phyloP scores from a whole-genome alignment of 2,888 invertebrate species.

The Tridacna gigas region DNA sequence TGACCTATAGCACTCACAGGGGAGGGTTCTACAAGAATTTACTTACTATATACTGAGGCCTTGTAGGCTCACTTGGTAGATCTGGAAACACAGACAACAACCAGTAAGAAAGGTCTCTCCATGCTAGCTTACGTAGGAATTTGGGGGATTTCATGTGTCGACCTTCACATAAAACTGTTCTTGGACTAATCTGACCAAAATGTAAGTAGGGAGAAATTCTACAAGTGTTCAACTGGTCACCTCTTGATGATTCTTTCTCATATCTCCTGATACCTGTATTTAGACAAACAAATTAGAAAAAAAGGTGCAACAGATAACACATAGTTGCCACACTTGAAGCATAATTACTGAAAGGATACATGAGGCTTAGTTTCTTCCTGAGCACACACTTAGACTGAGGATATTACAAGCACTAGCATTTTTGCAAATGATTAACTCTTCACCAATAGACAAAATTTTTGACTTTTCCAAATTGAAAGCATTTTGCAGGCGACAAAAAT shows the following conservation, averaged over 20 bases:
- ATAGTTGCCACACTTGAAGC: too few relatives aligned
- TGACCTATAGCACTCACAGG: too few relatives aligned
- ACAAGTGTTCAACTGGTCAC: constrained; percentile 69
- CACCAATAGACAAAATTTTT: too few relatives aligned
- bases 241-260: constrained; percentile 72
- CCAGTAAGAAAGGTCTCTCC: constrained; percentile 74
- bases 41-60: constrained; percentile 70
- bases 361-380: too few relatives aligned
- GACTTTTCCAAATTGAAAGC: too few relatives aligned
- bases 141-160: constrained; percentile 68
- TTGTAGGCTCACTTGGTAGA: constrained; percentile 64
- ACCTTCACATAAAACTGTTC: constrained; percentile 65
- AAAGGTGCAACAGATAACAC: too few relatives aligned
- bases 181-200: constrained; percentile 72
- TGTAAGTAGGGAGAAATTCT: constrained; percentile 67
- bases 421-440: too few relatives aligned
- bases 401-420: too few relatives aligned
- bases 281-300: not conserved
- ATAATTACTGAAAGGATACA: too few relatives aligned
- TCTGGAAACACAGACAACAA: constrained; percentile 67
- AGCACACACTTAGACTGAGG: too few relatives aligned
- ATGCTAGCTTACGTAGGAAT: constrained; percentile 71
- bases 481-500: too few relatives aligned
- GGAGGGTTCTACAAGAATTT: too few relatives aligned
- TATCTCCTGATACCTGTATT: constrained; percentile 65